These are phyloP conservation scores for Bungarus multicinctus DNA, from an alignment of 2,113 vertebrate species.

Conservation along the genomic window DNA sequence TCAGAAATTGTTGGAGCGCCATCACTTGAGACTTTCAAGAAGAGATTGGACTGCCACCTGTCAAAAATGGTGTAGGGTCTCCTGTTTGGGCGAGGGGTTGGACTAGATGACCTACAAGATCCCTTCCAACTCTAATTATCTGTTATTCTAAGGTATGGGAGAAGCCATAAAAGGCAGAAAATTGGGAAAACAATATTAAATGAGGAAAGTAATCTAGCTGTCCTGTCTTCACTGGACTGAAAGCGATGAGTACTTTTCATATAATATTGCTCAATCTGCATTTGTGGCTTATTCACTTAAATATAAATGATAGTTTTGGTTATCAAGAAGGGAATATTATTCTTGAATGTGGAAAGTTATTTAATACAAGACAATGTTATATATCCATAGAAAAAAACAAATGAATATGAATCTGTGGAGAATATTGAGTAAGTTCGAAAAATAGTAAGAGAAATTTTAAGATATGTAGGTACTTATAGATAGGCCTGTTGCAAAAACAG, in stretches of 20 bases:
- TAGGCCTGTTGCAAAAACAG: neutral
- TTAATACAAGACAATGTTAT: neutral
- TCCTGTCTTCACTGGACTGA: neutral
- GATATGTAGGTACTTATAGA: neutral
- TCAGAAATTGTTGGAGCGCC: too few species aligned
- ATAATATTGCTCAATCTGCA: neutral
- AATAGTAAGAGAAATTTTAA: neutral
- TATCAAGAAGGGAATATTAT: neutral
- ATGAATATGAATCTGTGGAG: neutral
- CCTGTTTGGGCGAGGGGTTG: too few species aligned
- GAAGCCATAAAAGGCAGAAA: neutral
- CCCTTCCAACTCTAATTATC: too few species aligned
- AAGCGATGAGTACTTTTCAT: neutral
- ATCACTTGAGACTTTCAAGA: too few species aligned
- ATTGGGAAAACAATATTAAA: neutral
- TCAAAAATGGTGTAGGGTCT: too few species aligned
- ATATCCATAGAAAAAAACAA: neutral
- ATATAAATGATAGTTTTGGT: neutral
- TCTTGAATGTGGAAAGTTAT: neutral
- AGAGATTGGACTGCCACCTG: too few species aligned
- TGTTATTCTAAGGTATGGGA: neutral
- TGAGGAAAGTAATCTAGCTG: slow-evolving; percentile 30
- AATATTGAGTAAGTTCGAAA: neutral
- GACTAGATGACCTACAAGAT: too few species aligned
- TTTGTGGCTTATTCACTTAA: neutral